A percentile compares a stretch with the other conserved stretches of the same genome.
phyloP scores from a whole-genome alignment of 1,140 invertebrate species.

The Leptinotarsa lineolata region DNA sequence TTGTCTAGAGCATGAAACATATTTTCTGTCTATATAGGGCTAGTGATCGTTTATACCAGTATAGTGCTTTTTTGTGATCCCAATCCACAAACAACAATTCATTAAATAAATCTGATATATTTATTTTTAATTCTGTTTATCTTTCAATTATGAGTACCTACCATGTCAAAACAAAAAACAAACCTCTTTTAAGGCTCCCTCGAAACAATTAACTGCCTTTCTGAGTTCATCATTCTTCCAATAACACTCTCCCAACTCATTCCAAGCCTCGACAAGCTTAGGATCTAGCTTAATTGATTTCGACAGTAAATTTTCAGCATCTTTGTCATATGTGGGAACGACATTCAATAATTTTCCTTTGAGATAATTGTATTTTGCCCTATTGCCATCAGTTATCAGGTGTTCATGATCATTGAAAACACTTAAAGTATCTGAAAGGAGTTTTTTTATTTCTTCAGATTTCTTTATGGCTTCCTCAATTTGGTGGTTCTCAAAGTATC shows the following conservation, averaged over 20 bases:
- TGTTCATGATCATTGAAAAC: conserved; percentile 69
- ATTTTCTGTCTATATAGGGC: no score
- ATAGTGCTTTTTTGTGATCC: no score
- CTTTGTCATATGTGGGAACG: conserved; percentile 66
- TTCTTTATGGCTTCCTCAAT: conserved; percentile 72
- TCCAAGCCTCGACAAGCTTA: conserved; percentile 83
- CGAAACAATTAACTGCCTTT: conserved; percentile 84
- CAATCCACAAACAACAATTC: no score
- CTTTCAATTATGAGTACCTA: no score
- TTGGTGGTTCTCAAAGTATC: conserved; percentile 76
- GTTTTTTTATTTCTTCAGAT: conserved; percentile 66
- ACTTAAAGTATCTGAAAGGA: conserved; percentile 67
- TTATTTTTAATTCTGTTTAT: no score
- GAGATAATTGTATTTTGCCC: conserved; percentile 74
- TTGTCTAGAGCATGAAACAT: no score
- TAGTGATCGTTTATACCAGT: no score
- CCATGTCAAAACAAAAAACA: background rate
- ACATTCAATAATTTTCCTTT: conserved; percentile 80
- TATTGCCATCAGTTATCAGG: conserved; percentile 58
- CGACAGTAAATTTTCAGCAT: conserved; percentile 75
- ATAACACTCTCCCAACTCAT: conserved; percentile 86
- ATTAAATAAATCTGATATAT: no score
- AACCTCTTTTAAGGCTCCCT: conserved; percentile 79
- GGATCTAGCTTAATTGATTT: conserved; percentile 87
- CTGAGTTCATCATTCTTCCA: conserved; percentile 84